Percentiles rank a stretch among this genome's conserved stretches.
Conservation (phyloP, 2,888 invertebrate species). For the Trypoxylon attenuatum region DNA sequence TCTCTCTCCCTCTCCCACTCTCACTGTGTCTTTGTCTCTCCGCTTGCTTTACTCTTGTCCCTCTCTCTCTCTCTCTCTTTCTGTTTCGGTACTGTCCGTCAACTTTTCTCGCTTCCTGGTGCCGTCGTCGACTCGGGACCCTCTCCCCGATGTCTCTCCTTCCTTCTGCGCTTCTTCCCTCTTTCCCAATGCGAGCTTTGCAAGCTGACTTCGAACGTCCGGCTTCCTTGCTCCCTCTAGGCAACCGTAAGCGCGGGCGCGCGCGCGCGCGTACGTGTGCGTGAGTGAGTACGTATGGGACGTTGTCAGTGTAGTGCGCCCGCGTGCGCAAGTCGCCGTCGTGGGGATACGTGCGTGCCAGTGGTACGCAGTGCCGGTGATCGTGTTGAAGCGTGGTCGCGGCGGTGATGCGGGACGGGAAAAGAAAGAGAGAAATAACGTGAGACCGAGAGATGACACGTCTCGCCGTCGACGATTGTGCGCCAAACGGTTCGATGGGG, state of each 20-base stretch:
- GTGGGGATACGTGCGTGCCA: constrained; percentile 8
- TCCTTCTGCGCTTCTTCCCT: constrained; percentile 9
- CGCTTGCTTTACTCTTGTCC: background rate
- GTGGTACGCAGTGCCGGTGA: constrained; percentile 20
- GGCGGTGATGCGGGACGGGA: constrained; percentile 9
- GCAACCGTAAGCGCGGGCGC: constrained; percentile 1
- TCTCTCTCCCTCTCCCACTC: constrained; percentile 1
- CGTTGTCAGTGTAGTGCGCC: background rate
- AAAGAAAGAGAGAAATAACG: constrained; percentile 25
- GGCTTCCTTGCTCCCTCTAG: constrained; percentile 36
- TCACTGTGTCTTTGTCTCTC: too few species aligned
- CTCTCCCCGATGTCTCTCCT: constrained; percentile 4
- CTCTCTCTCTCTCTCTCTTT: background rate
- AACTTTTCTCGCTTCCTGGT: background rate
- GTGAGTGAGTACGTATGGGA: constrained; percentile 1
- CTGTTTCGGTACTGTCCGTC: too few species aligned
- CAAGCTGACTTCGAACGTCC: constrained; percentile 33
- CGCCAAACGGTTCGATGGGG: too few species aligned
- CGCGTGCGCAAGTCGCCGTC: background rate
- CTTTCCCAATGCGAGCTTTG: constrained; percentile 27
- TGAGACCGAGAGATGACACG: too few species aligned
- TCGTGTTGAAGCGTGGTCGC: constrained; percentile 10
- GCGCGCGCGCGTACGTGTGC: background rate
- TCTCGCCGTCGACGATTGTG: too few species aligned
- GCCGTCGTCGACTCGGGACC: background rate